A percentile compares a stretch with the other conserved stretches of the same genome.
Conservation (phyloP, 2,797 vertebrate genomes). For the Enteromius trimaculatus region DNA sequence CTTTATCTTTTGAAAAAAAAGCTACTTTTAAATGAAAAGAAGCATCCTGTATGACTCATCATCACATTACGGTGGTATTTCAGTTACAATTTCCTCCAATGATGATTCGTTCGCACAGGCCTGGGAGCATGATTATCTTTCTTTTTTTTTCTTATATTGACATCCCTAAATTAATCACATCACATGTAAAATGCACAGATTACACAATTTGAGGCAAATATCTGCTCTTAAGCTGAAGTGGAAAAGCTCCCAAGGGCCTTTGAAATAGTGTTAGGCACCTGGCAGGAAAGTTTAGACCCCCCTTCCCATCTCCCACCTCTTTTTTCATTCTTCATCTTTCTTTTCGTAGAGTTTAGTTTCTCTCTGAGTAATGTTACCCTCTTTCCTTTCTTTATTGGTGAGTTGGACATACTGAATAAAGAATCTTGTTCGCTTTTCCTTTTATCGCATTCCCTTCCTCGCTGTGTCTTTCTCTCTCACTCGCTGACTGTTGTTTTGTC, state of each 20-base stretch:
- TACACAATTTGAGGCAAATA: not conserved
- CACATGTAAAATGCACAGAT: constrained; percentile 14
- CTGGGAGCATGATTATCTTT: not conserved
- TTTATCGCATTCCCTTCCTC: constrained; percentile 14
- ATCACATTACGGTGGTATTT: not conserved
- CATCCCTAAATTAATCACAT: not conserved
- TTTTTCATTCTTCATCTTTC: constrained; percentile 30
- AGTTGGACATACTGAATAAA: constrained; percentile 32
- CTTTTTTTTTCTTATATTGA: not conserved
- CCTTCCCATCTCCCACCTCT: not conserved
- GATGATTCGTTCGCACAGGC: no score
- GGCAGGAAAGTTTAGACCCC: constrained; percentile 18
- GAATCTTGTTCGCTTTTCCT: constrained; percentile 34
- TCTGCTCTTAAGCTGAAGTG: not conserved
- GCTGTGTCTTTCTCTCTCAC: not conserved
- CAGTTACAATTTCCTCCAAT: not conserved
- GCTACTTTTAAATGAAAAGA: not conserved
- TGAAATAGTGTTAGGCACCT: constrained; percentile 15
- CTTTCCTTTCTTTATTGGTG: constrained; percentile 12
- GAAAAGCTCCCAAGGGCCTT: constrained; percentile 13
- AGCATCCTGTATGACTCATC: not conserved
- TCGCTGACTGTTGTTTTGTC: constrained; percentile 16
- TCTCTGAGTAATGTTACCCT: constrained; percentile 41
- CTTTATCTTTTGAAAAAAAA: not conserved
- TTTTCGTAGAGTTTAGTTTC: constrained; percentile 21